phyloP scores from a whole-genome alignment of 2,113 vertebrate genomes.

The Eolophus roseicapilla region DNA sequence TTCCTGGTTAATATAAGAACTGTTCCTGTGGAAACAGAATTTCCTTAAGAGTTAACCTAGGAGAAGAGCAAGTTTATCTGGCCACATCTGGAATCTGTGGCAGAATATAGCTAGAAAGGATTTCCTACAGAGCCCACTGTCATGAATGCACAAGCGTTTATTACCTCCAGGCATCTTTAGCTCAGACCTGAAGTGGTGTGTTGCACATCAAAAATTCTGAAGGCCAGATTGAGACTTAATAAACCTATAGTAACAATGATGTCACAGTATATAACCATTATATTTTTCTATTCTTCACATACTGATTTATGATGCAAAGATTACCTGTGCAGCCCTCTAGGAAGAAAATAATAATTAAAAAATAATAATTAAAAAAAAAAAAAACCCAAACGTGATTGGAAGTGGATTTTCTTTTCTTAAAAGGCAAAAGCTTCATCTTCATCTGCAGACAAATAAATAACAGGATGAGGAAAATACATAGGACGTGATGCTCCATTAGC shows the following conservation, averaged over 20 bases:
- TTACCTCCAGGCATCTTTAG: background rate
- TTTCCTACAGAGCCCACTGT: background rate
- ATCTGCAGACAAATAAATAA: conserved; percentile 48
- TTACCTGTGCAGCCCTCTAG: background rate
- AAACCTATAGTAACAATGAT: background rate
- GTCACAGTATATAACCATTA: background rate
- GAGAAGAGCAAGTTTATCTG: background rate
- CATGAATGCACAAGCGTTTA: background rate
- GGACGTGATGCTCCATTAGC: conserved; percentile 11
- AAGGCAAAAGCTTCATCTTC: background rate
- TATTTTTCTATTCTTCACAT: background rate
- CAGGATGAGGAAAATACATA: conserved; percentile 20
- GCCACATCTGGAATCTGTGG: background rate
- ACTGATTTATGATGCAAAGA: background rate
- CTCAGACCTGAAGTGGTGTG: background rate
- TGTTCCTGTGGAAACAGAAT: background rate
- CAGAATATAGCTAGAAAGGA: background rate
- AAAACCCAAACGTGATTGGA: background rate
- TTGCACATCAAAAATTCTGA: background rate
- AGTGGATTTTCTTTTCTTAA: background rate
- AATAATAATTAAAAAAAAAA: background rate
- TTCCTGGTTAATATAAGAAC: background rate
- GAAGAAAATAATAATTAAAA: background rate
- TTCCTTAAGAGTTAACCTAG: background rate
- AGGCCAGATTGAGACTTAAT: background rate